These are phyloP conservation scores for Sminthurides bifidus DNA, from an alignment of 1,140 invertebrate species.

Conservation along the genomic window DNA sequence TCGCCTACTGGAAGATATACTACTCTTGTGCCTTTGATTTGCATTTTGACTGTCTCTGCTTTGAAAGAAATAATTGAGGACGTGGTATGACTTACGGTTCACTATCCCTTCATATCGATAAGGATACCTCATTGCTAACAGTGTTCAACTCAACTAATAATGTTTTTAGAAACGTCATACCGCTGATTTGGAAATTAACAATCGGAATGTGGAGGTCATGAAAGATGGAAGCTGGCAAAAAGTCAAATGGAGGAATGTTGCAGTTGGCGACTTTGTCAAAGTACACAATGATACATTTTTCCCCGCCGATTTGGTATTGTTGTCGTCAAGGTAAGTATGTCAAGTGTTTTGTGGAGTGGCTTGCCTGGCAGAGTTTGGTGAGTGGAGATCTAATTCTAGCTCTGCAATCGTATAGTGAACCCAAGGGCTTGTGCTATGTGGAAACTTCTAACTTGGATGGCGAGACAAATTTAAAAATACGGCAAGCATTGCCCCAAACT, in stretches of 20 bases:
- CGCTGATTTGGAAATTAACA: slow-evolving; percentile 90
- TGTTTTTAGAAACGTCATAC: slow-evolving; percentile 72
- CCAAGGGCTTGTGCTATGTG: slow-evolving; percentile 95
- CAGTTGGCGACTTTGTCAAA: slow-evolving; percentile 84
- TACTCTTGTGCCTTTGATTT: slow-evolving; percentile 84
- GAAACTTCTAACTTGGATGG: slow-evolving; percentile 99
- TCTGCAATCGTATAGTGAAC: slow-evolving; percentile 91
- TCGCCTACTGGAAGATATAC: slow-evolving; percentile 91
- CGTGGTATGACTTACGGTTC: slow-evolving; percentile 53
- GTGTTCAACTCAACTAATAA: not conserved
- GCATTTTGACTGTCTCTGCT: slow-evolving; percentile 84
- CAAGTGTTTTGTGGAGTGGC: slow-evolving; percentile 35
- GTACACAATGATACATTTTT: slow-evolving; percentile 84
- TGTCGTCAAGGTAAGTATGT: slow-evolving; percentile 62
- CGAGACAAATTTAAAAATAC: slow-evolving; percentile 96
- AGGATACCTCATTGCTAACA: too few species aligned
- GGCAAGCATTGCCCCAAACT: slow-evolving; percentile 75
- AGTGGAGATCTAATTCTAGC: too few species aligned
- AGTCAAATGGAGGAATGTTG: slow-evolving; percentile 61
- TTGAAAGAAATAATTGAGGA: slow-evolving; percentile 95
- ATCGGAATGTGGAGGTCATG: slow-evolving; percentile 67
- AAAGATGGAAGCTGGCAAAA: slow-evolving; percentile 57
- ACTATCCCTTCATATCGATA: too few species aligned
- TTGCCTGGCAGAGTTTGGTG: too few species aligned
- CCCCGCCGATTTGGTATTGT: slow-evolving; percentile 78